Evolutionary conservation across 2,888 invertebrate genomes (phyloP).

Genomic region (Steromphala cineraria): DNA sequence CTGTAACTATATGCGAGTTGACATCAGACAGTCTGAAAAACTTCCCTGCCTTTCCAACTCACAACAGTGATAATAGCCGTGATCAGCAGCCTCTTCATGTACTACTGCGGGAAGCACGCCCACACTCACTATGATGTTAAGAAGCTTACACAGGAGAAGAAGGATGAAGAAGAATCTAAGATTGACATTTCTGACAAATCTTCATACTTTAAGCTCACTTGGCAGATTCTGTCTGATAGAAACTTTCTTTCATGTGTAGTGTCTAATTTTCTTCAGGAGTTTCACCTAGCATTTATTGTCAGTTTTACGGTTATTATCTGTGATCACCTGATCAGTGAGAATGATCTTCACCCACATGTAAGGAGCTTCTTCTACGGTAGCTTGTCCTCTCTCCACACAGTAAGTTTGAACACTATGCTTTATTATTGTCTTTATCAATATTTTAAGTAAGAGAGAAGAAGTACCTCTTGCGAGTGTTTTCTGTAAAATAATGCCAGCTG

Average conservation of each 20-base stretch:
- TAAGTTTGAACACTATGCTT: background rate
- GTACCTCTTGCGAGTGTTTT: too few relatives aligned
- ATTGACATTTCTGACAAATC: conserved; percentile 32
- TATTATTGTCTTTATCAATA: too few relatives aligned
- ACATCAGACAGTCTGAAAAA: conserved; percentile 69
- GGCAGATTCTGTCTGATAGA: conserved; percentile 59
- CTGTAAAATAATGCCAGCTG: too few relatives aligned
- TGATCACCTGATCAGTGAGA: conserved; percentile 60
- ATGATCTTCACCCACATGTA: conserved; percentile 45
- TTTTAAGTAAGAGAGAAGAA: too few relatives aligned
- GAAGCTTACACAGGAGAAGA: conserved; percentile 24
- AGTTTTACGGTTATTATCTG: conserved; percentile 65
- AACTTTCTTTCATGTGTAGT: conserved; percentile 68
- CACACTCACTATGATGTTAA: conserved; percentile 61
- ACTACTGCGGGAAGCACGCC: conserved; percentile 63
- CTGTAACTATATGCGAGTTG: conserved; percentile 61
- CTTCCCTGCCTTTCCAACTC: conserved; percentile 69
- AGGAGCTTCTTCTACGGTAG: conserved; percentile 65
- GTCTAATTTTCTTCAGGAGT: conserved; percentile 67
- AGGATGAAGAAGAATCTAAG: conserved; percentile 16
- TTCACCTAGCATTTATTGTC: conserved; percentile 55
- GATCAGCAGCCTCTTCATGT: conserved; percentile 57
- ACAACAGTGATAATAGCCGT: conserved; percentile 63
- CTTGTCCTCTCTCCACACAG: conserved; percentile 30
- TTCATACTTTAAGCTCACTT: conserved; percentile 50